These are phyloP conservation scores for Sebastiscus tertius DNA, from an alignment of 2,797 vertebrate species.

Conservation along the genomic window DNA sequence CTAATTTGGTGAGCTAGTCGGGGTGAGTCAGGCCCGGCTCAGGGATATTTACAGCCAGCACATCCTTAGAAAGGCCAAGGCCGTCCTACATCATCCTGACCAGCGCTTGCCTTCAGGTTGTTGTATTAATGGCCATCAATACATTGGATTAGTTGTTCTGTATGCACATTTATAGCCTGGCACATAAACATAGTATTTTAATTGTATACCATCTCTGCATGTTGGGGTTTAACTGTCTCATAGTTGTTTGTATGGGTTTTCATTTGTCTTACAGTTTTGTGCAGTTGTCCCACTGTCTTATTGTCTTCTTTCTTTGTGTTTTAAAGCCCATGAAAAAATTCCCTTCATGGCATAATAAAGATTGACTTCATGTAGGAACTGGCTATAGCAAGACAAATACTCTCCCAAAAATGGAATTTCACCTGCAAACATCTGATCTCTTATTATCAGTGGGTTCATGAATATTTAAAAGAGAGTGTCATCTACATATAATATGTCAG, in stretches of 20 bases:
- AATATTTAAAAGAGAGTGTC: not conserved
- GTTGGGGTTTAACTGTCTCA: not conserved
- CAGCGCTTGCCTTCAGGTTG: conserved; percentile 1
- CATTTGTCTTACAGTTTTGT: not conserved
- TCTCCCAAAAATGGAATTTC: too few relatives aligned
- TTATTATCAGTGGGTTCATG: not conserved
- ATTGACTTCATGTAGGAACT: not conserved
- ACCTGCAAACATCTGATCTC: not conserved
- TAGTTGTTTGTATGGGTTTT: not conserved
- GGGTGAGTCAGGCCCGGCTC: conserved; percentile 64
- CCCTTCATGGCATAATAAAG: not conserved
- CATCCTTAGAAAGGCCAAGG: conserved; percentile 63
- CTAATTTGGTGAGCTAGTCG: conserved; percentile 20
- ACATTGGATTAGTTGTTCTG: not conserved
- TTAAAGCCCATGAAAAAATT: not conserved
- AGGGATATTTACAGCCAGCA: conserved; percentile 57
- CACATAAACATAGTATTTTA: not conserved
- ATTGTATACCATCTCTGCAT: not conserved
- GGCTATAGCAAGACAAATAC: too few relatives aligned
- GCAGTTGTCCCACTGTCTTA: not conserved
- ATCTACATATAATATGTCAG: not conserved
- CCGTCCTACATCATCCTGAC: conserved; percentile 46
- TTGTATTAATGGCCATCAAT: not conserved
- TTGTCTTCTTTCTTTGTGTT: not conserved
- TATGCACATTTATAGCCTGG: not conserved